These are phyloP conservation scores for Pteruthius melanotis DNA, from an alignment of 2,113 vertebrate genomes.

Conservation along the genomic window DNA sequence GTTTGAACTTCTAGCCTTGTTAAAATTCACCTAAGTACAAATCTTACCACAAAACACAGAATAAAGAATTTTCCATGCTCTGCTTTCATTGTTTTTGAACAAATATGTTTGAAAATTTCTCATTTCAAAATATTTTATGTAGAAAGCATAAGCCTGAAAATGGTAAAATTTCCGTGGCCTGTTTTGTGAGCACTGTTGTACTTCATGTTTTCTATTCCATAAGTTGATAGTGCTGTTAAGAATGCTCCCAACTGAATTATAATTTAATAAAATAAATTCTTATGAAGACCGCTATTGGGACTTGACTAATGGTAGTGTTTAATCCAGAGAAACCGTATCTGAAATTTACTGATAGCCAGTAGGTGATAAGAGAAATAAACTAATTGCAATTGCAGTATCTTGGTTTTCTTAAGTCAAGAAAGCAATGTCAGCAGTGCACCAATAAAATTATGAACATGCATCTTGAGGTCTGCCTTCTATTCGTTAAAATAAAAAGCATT, in stretches of 20 bases:
- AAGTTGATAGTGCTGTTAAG: not conserved
- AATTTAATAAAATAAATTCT: not conserved
- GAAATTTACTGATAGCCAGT: not conserved
- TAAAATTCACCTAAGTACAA: not conserved
- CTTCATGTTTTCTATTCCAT: not conserved
- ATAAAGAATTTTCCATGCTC: not conserved
- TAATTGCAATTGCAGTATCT: not conserved
- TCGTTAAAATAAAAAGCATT: constrained; percentile 1
- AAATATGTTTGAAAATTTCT: not conserved
- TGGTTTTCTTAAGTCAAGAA: not conserved
- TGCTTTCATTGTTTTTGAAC: not conserved
- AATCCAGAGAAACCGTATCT: not conserved
- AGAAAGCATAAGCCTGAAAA: not conserved
- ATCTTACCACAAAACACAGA: not conserved
- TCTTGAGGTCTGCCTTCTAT: not conserved
- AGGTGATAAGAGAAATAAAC: not conserved
- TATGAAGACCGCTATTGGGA: not conserved
- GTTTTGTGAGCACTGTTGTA: not conserved
- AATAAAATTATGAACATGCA: not conserved
- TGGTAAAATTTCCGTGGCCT: not conserved
- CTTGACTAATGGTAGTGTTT: not conserved
- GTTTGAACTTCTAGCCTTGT: not conserved
- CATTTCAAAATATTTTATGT: not conserved
- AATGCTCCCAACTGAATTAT: not conserved
- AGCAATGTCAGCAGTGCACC: not conserved